A percentile compares a stretch with the other conserved stretches of the same genome.
Evolutionary conservation across 1,140 invertebrate species (phyloP).

Genomic region (Anadara kagoshimensis): DNA sequence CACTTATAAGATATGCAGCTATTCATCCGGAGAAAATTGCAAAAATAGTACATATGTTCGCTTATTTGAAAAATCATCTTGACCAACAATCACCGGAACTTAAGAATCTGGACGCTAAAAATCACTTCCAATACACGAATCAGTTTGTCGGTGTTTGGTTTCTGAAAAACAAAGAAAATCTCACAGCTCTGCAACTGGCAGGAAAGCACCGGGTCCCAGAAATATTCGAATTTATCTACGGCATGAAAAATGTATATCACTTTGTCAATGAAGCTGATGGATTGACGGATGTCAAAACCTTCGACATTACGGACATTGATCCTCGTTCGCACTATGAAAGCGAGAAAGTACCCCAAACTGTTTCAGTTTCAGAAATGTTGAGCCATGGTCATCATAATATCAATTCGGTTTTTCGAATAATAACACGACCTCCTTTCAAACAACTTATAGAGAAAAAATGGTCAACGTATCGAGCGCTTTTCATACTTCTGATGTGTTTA

Average conservation of each 20-base stretch:
- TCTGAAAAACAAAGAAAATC: slow-evolving; percentile 46
- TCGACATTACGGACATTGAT: slow-evolving; percentile 51
- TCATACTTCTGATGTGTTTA: slow-evolving; percentile 32
- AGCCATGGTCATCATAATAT: slow-evolving; percentile 24
- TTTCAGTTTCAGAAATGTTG: slow-evolving; percentile 46
- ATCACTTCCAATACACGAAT: neutral
- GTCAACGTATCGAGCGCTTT: slow-evolving; percentile 33
- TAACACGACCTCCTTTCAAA: slow-evolving; percentile 32
- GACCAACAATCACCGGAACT: neutral
- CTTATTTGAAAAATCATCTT: slow-evolving; percentile 28
- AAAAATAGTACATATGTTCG: slow-evolving; percentile 41
- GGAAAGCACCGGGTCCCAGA: slow-evolving; percentile 44
- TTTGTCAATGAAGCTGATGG: slow-evolving; percentile 48
- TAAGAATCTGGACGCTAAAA: neutral
- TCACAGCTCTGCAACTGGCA: slow-evolving; percentile 51
- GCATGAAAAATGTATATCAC: slow-evolving; percentile 51
- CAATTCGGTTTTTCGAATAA: slow-evolving; percentile 41
- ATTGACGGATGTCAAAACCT: slow-evolving; percentile 49
- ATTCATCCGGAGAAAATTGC: slow-evolving; percentile 49
- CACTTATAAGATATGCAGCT: slow-evolving; percentile 48
- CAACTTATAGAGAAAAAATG: slow-evolving; percentile 45
- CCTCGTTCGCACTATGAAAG: neutral
- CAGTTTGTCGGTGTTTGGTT: slow-evolving; percentile 49
- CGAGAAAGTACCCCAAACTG: neutral
- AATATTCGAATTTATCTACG: slow-evolving; percentile 48